Evolutionary conservation across 2,797 vertebrate species (phyloP).

Genomic region (Phrynocephalus guinanensis): DNA sequence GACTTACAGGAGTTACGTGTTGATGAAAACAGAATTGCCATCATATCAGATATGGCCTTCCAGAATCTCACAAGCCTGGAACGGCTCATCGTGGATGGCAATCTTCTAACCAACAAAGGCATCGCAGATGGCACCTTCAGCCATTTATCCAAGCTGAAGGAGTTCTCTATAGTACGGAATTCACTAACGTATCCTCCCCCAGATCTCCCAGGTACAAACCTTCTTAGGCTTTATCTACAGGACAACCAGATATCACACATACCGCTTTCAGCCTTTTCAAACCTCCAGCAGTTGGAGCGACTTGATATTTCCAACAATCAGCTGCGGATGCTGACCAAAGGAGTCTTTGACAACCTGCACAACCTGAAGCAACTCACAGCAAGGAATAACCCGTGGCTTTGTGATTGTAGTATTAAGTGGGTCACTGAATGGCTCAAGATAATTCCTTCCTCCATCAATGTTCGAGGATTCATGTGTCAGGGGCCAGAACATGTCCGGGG

Average conservation of each 20-base stretch:
- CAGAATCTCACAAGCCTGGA: constrained; percentile 90
- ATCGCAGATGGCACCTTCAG: constrained; percentile 90
- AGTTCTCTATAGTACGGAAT: constrained; percentile 92
- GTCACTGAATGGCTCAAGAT: constrained; percentile 92
- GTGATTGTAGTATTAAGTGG: constrained; percentile 94
- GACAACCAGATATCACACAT: constrained; percentile 94
- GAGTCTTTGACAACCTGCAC: constrained; percentile 89
- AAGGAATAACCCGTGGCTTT: constrained; percentile 94
- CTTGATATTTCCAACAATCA: constrained; percentile 96
- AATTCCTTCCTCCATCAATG: constrained; percentile 89
- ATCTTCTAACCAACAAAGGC: constrained; percentile 92
- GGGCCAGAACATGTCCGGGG: constrained; percentile 91
- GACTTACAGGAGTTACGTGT: constrained; percentile 90
- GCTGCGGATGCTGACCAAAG: constrained; percentile 86
- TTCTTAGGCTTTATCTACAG: constrained; percentile 91
- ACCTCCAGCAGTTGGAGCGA: constrained; percentile 88
- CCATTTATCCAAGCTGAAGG: constrained; percentile 88
- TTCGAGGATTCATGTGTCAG: constrained; percentile 95
- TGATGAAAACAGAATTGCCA: constrained; percentile 92
- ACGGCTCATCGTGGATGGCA: constrained; percentile 91
- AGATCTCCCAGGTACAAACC: constrained; percentile 86
- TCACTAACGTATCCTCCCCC: constrained; percentile 89
- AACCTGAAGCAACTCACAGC: constrained; percentile 93
- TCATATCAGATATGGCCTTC: constrained; percentile 91
- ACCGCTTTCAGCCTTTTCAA: constrained; percentile 86